Evolutionary conservation across 2,113 vertebrate genomes (phyloP), one percentile per base, ranked within the genome.

Genomic region (Percina caprodes): DNA sequence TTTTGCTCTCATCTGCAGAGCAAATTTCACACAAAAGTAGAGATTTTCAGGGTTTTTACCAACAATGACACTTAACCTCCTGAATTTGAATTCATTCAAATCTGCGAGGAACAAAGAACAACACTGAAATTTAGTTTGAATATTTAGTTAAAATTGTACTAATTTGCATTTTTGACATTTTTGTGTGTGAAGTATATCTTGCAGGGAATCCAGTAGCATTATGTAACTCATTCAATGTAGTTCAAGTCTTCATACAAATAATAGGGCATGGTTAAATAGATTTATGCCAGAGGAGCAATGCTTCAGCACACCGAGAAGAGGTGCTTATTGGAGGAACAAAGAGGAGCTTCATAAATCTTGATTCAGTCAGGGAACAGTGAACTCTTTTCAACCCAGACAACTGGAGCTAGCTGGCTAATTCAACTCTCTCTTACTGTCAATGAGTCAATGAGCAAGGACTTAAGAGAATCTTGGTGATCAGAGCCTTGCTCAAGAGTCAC

Each of bases 201-300:
- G 30, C 1, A 19, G 85, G 74, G 77, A 88, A 75, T 82, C 39
- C 59, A 55, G 49, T 18, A 26, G 48, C 6, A 42, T 88, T 89
- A 86, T 73, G 62, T 84, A 86, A 88, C n/a, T 18, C 15, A 60
- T 24, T 49, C 66, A 18, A 33, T 63, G 74, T 56, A 67, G 74
- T 77, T 77, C 48, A 77, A 76, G 73, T 59, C 35, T 65, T 61
- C 23, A 49, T 15, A 71, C n/a, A 81, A 74, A 67, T 59, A 82
- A 63, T 45, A 63, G 55, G 60, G 49, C 42, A 15, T 51, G 42
- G 60, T 39, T 56, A 49, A 48, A 51, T 52, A 14, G n/a, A 86
- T 80, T 73, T 66, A 80, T 85, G 79, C 55, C 62, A 88, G 33
- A 74, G 58, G 33, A 76, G 70, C 19, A 73, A 62, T 21, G 23